Conservation (phyloP, 2,113 vertebrate species). For the Pantherophis guttatus region DNA sequence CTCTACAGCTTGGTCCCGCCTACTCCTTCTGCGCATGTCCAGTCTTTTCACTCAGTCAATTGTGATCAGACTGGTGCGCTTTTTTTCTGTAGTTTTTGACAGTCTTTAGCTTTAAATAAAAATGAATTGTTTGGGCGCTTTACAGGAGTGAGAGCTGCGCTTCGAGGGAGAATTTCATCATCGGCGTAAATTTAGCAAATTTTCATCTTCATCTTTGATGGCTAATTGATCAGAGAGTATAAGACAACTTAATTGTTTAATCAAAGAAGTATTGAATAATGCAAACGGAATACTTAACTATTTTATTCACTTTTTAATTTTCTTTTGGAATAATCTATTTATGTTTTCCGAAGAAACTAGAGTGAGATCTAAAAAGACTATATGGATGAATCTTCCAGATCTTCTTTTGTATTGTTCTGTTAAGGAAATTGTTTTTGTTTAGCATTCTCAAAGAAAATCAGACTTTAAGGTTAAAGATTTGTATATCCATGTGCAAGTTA, state of each 20-base stretch:
- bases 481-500: background rate
- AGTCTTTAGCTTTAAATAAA: no score
- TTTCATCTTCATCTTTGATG: background rate
- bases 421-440: conserved; percentile 12
- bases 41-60: no score
- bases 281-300: background rate
- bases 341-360: background rate
- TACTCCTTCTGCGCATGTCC: no score
- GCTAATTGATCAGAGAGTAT: background rate
- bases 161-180: no score
- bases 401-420: conserved; percentile 6
- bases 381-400: background rate
- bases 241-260: background rate
- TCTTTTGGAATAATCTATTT: background rate
- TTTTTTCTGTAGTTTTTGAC: no score
- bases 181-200: no score
- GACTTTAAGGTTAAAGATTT: conserved; percentile 23
- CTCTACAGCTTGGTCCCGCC: no score
- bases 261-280: background rate
- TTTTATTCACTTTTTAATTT: background rate
- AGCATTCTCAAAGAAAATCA: conserved; percentile 44
- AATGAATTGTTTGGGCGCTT: no score
- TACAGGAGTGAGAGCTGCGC: no score
- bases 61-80: no score
- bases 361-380: conserved; percentile 12